A percentile compares a stretch with the other conserved stretches of the same genome.
These are phyloP conservation scores for Melipona quadrifasciata DNA, from an alignment of 1,140 invertebrate species.

Conservation along the genomic window DNA sequence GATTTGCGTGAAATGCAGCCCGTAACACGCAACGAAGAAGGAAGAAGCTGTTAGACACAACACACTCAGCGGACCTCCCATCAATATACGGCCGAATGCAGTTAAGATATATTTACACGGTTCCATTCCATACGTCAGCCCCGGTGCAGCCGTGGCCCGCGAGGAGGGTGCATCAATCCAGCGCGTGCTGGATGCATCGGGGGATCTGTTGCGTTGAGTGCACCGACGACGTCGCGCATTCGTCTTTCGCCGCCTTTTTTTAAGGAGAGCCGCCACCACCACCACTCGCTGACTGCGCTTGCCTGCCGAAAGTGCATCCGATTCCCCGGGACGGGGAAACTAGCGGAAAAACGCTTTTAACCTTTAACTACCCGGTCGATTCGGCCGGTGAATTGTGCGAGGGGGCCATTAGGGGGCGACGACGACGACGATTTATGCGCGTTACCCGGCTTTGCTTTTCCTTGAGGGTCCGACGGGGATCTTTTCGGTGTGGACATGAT, in stretches of 20 bases:
- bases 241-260: constrained; percentile 70
- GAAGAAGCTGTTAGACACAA: constrained; percentile 78
- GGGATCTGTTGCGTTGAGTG: constrained; percentile 64
- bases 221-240: constrained; percentile 67
- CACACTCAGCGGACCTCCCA: constrained; percentile 79
- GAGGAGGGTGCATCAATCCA: constrained; percentile 69
- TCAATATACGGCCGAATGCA: constrained; percentile 78
- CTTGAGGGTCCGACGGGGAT: too few relatives aligned
- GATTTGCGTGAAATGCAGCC: constrained; percentile 37
- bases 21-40: constrained; percentile 50
- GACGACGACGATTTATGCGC: constrained; percentile 5
- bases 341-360: constrained; percentile 53
- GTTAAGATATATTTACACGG: constrained; percentile 79
- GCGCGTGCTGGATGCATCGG: constrained; percentile 45
- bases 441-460: not conserved
- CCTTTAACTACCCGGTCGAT: constrained; percentile 33
- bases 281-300: constrained; percentile 1
- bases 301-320: constrained; percentile 45
- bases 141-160: constrained; percentile 45
- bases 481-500: not conserved
- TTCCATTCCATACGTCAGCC: constrained; percentile 72
- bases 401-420: not conserved
- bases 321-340: constrained; percentile 39
- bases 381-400: constrained; percentile 3
- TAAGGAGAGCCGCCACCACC: constrained; percentile 4